Evolutionary conservation across 2,888 invertebrate genomes (phyloP).

Genomic region (Euplexia lucipara): DNA sequence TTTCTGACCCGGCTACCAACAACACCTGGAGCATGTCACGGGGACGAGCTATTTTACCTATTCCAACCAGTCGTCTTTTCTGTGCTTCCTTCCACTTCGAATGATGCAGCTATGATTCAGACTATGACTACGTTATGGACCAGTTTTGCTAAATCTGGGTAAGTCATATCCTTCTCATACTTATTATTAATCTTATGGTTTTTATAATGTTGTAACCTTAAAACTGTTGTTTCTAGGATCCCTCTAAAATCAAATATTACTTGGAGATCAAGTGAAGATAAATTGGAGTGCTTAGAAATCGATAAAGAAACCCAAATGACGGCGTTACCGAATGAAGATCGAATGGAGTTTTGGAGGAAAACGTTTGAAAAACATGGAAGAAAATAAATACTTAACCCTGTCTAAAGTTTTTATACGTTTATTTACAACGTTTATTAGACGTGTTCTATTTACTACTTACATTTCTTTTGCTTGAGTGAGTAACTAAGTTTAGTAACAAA

Average conservation of each 20-base stretch:
- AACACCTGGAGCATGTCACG: constrained; percentile 66
- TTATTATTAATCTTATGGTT: too few species aligned
- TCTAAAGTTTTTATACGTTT: constrained; percentile 6
- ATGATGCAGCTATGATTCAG: constrained; percentile 60
- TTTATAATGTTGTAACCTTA: background rate
- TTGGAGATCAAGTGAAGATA: constrained; percentile 50
- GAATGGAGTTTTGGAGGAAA: constrained; percentile 61
- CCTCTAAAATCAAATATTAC: constrained; percentile 27
- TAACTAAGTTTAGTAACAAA: too few species aligned
- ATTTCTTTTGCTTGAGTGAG: too few species aligned
- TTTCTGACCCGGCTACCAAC: constrained; percentile 48
- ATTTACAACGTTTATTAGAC: background rate
- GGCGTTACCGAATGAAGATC: constrained; percentile 51
- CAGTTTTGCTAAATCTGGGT: constrained; percentile 71
- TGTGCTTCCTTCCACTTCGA: constrained; percentile 36
- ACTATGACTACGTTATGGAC: constrained; percentile 68
- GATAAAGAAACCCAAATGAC: constrained; percentile 43
- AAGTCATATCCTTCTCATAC: constrained; percentile 30
- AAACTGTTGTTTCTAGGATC: constrained; percentile 49
- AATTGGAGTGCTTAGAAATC: constrained; percentile 55
- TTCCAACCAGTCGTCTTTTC: constrained; percentile 61
- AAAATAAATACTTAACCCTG: constrained; percentile 4
- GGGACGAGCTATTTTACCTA: constrained; percentile 68
- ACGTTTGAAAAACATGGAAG: constrained; percentile 51
- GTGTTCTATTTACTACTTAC: background rate